phyloP scores from a whole-genome alignment of 2,888 invertebrate genomes.

The Zele albiditarsus region DNA sequence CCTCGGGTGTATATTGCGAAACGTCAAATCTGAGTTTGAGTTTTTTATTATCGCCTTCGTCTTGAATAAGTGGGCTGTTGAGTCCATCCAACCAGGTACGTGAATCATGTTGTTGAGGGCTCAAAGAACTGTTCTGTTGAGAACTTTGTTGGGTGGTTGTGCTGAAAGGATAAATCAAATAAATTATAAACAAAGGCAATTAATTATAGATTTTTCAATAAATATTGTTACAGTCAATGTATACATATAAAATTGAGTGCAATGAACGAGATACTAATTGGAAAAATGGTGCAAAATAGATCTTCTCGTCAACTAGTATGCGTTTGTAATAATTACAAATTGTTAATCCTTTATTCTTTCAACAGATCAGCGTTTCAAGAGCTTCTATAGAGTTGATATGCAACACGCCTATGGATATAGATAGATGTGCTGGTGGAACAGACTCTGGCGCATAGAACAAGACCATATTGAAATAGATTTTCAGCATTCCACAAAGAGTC shows the following conservation, averaged over 20 bases:
- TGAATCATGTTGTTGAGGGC: conserved; percentile 70
- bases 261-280: conserved; percentile 23
- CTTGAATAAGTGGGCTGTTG: conserved; percentile 94
- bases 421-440: background rate
- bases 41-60: conserved; percentile 94
- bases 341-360: background rate
- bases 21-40: conserved; percentile 97
- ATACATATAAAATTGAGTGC: conserved; percentile 1
- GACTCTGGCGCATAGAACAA: background rate
- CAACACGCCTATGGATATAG: background rate
- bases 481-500: background rate
- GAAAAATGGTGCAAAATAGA: background rate
- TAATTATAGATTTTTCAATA: background rate
- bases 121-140: conserved; percentile 75
- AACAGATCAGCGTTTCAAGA: background rate
- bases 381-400: conserved; percentile 3
- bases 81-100: conserved; percentile 88
- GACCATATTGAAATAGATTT: conserved; percentile 7
- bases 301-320: too few relatives aligned
- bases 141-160: conserved; percentile 78
- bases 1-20: conserved; percentile 96
- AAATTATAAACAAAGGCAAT: conserved; percentile 23
- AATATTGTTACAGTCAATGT: background rate
- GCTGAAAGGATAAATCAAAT: conserved; percentile 71
- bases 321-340: too few relatives aligned